Conservation (phyloP, 2,888 invertebrate species). For the Pandemis cinnamomeana region DNA sequence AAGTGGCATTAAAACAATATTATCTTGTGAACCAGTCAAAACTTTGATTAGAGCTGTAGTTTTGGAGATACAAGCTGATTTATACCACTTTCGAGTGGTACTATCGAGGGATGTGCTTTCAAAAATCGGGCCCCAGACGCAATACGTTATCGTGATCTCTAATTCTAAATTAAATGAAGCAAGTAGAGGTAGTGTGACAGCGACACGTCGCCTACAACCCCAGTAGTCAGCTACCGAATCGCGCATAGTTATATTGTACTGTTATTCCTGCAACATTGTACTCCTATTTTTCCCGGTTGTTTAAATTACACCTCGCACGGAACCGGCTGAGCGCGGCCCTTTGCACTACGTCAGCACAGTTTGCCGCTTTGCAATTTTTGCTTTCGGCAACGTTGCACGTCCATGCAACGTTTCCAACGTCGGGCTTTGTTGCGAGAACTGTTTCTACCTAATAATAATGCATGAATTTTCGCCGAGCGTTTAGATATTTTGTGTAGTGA, state of each 20-base stretch:
- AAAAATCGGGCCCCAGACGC: too few relatives aligned
- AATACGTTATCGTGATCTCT: too few relatives aligned
- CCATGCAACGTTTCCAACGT: slow-evolving; percentile 53
- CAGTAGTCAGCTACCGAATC: too few relatives aligned
- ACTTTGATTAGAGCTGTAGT: too few relatives aligned
- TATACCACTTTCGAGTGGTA: too few relatives aligned
- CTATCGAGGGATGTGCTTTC: too few relatives aligned
- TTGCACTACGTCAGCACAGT: slow-evolving; percentile 51
- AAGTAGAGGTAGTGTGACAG: too few relatives aligned
- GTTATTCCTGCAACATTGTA: background rate
- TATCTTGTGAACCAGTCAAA: too few relatives aligned
- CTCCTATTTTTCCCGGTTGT: slow-evolving; percentile 22
- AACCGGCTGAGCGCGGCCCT: slow-evolving; percentile 5
- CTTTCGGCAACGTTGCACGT: slow-evolving; percentile 47
- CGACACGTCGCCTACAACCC: too few relatives aligned
- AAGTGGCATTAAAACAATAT: too few relatives aligned
- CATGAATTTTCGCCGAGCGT: slow-evolving; percentile 6
- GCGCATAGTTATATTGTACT: background rate
- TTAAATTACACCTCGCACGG: slow-evolving; percentile 20
- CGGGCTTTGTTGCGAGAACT: slow-evolving; percentile 49
- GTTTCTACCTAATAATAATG: slow-evolving; percentile 41
- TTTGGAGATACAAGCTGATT: too few relatives aligned
- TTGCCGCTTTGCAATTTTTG: slow-evolving; percentile 64
- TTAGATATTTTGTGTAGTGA: background rate
- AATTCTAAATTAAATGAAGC: too few relatives aligned